Conservation (phyloP, 64 coral and sea anemone species). For the Anthopleura sola region DNA sequence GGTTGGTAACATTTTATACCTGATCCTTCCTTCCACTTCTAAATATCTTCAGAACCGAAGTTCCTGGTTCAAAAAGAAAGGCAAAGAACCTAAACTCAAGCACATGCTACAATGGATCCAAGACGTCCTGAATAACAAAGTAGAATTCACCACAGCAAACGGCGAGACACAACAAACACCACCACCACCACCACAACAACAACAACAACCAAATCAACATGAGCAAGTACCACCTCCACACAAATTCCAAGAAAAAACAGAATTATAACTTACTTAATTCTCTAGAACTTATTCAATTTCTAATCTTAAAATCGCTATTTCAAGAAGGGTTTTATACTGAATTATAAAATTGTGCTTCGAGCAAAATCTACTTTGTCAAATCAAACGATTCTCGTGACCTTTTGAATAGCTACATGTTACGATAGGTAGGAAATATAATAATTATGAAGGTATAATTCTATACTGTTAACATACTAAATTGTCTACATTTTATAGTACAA, state of each 20-base stretch:
- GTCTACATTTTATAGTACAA: too few species aligned
- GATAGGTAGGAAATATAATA: too few species aligned
- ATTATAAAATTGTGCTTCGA: too few species aligned
- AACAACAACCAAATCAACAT: neutral
- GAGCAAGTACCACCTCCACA: neutral
- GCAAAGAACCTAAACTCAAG: conserved; percentile 57
- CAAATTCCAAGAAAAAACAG: neutral
- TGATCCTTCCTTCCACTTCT: neutral
- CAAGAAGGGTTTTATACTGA: too few species aligned
- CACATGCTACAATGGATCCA: conserved; percentile 78
- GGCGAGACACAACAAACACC: neutral
- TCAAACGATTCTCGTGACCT: too few species aligned
- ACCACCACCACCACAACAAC: neutral
- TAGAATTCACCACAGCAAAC: conserved; percentile 34
- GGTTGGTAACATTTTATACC: too few species aligned
- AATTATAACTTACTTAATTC: conserved; percentile 9
- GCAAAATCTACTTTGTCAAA: too few species aligned
- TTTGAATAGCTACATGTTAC: too few species aligned
- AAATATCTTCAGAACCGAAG: conserved; percentile 61
- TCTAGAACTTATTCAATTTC: neutral
- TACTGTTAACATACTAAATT: too few species aligned
- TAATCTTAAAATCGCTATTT: neutral
- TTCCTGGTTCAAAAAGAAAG: conserved; percentile 78
- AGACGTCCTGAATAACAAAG: conserved; percentile 70
- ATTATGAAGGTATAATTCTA: too few species aligned